Base-by-base conservation (phyloP, 2,113 vertebrate genomes). In the Neotoma lepida region DNA sequence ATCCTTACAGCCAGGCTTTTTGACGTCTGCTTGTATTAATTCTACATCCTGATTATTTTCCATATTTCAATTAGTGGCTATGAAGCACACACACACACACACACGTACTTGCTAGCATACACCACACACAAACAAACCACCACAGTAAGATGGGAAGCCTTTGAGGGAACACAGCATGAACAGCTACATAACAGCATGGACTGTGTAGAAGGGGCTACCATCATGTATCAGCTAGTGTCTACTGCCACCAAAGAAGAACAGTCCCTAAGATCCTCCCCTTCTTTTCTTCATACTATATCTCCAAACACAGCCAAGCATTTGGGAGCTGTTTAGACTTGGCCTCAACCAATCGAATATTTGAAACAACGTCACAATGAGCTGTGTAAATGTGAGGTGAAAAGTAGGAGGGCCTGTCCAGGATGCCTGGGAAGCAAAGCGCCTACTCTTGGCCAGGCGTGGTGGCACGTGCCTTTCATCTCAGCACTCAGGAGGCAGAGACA, bases 1-100 rank as follows among this genome's bases (percentile, higher is more conserved):
- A 22, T 2, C 28, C 76, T 68, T 56, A 89, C 2, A n/a, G 80
- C n/a, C 35, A 58, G 35, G 51, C 22, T 82, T 26, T 58, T 41
- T 15, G 4, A 39, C 15, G n/a, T 26, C 54, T 18, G n/a, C 56
- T 2, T 18, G 14, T 82, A 24, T 41, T 61, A 82, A 41, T 56
- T 44, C 26, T 61, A 86, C 8, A 64, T 46, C 41, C 58, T 64
- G 28, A 30, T 35, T 22, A 35, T 17, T 64, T 94, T 93, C 61
- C 46, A 92, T 61, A 33, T 78, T 74, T 70, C 92, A 80, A 91
- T 88, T 56, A 89, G 1, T 63, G 73, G n/a, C 66, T 78, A 33
- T 73, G 15, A 86, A 91, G n/a, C 9, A 71, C 70, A 39, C 14
- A 71, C 13, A 88, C n/a, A 70, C 22, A 14, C n/a, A 22, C 17